Evolutionary conservation across 2,888 invertebrate species (phyloP), one percentile per base, ranked within the genome.

Genomic region (Osmoderma eremita): DNA sequence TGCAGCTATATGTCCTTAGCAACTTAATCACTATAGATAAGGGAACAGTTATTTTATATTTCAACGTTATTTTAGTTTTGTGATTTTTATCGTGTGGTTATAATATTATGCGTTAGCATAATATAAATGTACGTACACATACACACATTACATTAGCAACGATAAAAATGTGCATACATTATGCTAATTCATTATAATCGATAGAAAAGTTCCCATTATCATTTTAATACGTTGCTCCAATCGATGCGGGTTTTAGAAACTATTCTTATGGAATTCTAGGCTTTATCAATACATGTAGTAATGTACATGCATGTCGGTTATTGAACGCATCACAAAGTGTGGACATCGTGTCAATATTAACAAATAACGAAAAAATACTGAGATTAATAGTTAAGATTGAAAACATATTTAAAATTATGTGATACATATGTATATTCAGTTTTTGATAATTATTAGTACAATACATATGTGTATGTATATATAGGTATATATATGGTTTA

Each of bases 1-100:
- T 70, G 68, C 30, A 30, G 30, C 30, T 65, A 63, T 65, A 62
- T 54, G 56, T 67, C 48, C 53, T 56, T 62, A 65, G 65, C 65
- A 65, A 65, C 65, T 65, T 65, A 65, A 65, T 65, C 65, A 45
- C 45, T 30, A 17, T 30, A 61, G 58, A 61, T 61, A 61, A 61
- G 45, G 24, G 45, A 53, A 61, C 58, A 61, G 58, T 61, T 61
- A 61, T 61, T 61, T 61, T 61, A 45, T 45, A 61, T 61, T 61
- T 61, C 58, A 61, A 36, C 48, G 41, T 61, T 61, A 61, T 61
- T 61, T 61, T 61, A 41, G 58, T 36, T 61, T 30, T 30, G 45
- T 41, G 48, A 48, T 61, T 61, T 48, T 42, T 61, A 61, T 61
- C 45, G 17, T 61, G 24, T 58, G 22, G 15, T 30, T 58, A 58